Base-by-base conservation (phyloP, 2,888 invertebrate genomes). In the Eilema griseolum region DNA sequence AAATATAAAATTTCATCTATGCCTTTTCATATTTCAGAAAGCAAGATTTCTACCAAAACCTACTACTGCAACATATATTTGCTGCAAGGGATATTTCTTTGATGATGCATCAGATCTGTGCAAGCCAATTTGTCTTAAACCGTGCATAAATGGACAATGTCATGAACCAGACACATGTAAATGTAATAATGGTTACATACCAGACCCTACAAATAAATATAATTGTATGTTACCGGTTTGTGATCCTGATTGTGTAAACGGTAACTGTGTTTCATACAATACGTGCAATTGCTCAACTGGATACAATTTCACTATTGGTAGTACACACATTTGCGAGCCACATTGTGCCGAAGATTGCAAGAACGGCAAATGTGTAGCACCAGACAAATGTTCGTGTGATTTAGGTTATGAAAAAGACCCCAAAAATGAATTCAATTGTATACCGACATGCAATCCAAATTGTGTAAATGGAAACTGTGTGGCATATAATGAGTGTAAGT, bases 351-450 rank as follows among this genome's bases (percentile, higher is more conserved):
- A 3, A 16, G 56, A n/a, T 10, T 79, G 78, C 46, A 1, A 26
- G 2, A 61, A 70, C 28, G 78, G 78, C 8, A 79, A 78, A 0
- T 95, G 96, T 71, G 76, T 85, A 3, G 90, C 85, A 0, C 93
- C 93, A 0, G 83, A 91, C 1, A 80, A 82, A 23, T 95, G 95
- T 61, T 78, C 80, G 12, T 95, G 95, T 73, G 83, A 89, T 37
- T 79, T 78, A 28, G 95, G 94, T 1, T 95, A 90, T 70, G 24
- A 26, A 41, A 1, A 26, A n/a, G 69, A 80, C 14, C 71, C 75
- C 8, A 12, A n/a, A 14, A 31, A 73, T 24, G 41, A 2, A 57
- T 72, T 5, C 23, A 64, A 67, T 12, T 75, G 75, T 31, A 14
- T 33, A 23, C 75, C 75, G 2, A 37, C 14, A 31, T 75, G 75